Base-by-base conservation (phyloP, 1,140 invertebrate species). In the Colletes latitarsis region DNA sequence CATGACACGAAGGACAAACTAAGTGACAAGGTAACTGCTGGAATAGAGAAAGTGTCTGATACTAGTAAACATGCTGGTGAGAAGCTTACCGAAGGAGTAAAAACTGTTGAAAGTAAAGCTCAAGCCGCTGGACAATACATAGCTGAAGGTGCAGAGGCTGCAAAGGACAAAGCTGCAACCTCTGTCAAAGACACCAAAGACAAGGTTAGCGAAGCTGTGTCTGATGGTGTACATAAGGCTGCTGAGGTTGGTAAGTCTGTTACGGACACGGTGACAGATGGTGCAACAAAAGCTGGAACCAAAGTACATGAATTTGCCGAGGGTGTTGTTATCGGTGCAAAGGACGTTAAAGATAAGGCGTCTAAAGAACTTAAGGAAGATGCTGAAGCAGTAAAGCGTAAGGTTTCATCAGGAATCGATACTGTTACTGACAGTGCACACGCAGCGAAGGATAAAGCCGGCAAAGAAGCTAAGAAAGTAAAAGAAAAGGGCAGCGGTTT, bases 191-290 rank as follows among this genome's bases (percentile, higher is more conserved):
- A 67, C 15, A 46, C 68, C 9, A 68, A 70, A 21, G 75, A 72
- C 21, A 74, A 68, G 1, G 53, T 67, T 1, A 84, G 86, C 60
- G 89, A 90, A 39, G 88, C 91, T 62, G 84, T 89, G 10, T 70
- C 88, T 0, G 89, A 91, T 58, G 90, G 90, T 39, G 82, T 92
- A 12, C 87, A 89, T 6, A 81, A 90, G 14, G 70, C 79, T 2
- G 15, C 46, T 1, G 72, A 82, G 14, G 14, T 53, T 6, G 71
- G 66, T 0, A 68, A 66, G 52, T 41, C 57, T 3, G 66, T 63
- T 9, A 64, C 39, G 0, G 49, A 55, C 0, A 64, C 66, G 10
- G 6, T 69, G 3, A 1, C 30, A 5, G n/a, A 81, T 1, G 19
- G 9, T 5, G 58, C 41, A 0, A 46, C 70, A 6, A 62, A 64